These are phyloP conservation scores for Liasis olivaceus DNA, from an alignment of 2,797 vertebrate genomes.

Conservation along the genomic window DNA sequence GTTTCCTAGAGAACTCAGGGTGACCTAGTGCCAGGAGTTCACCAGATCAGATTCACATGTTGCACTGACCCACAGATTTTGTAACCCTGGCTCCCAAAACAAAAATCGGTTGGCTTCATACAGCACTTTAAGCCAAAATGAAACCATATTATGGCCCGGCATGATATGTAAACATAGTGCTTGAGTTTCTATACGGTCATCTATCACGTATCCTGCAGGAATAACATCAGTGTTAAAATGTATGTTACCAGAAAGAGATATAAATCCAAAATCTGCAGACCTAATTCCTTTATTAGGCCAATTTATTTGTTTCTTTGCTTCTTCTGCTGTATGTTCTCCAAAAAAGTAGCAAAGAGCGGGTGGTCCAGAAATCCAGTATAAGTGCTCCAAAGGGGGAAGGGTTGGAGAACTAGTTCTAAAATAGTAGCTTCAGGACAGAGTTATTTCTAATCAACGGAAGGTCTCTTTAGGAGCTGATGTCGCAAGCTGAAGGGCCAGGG, in stretches of 20 bases:
- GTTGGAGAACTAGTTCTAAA: background rate
- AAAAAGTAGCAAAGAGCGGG: background rate
- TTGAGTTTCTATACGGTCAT: background rate
- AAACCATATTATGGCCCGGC: background rate
- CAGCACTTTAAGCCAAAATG: background rate
- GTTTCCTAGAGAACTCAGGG: background rate
- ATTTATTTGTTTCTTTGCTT: background rate
- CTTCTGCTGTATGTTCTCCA: background rate
- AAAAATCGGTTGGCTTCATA: background rate
- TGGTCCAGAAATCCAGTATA: background rate
- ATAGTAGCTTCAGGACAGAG: background rate
- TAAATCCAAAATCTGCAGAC: background rate
- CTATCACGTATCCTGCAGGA: background rate
- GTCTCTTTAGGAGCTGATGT: background rate
- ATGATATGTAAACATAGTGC: background rate
- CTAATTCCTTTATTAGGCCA: background rate
- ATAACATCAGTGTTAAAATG: background rate
- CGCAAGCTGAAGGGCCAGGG: background rate
- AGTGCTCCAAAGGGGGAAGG: background rate
- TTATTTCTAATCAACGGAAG: background rate
- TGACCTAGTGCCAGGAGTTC: background rate
- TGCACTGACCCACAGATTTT: background rate
- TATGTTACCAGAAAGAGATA: background rate
- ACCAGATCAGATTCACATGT: background rate
- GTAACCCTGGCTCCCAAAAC: background rate